Conservation (phyloP, 2,113 vertebrate species). For the Trochalopteron elliotii region DNA sequence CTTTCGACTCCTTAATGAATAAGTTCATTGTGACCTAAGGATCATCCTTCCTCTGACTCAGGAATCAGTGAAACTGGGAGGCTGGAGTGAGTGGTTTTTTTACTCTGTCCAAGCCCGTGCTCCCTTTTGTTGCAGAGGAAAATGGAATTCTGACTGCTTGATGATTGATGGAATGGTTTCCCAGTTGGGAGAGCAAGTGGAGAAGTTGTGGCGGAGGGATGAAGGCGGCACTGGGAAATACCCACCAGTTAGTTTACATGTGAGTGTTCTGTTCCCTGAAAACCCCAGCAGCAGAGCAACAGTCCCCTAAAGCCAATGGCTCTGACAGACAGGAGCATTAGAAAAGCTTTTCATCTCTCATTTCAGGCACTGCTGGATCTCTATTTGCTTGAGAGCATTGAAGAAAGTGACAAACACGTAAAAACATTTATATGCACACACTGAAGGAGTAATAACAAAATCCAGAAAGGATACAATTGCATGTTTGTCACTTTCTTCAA, state of each 20-base stretch:
- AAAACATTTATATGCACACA: background rate
- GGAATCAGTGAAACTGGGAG: background rate
- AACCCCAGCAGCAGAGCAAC: slow-evolving; percentile 69
- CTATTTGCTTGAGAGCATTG: slow-evolving; percentile 86
- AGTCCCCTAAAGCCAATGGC: background rate
- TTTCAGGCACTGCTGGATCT: slow-evolving; percentile 91
- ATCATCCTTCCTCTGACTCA: background rate
- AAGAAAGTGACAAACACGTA: slow-evolving; percentile 84
- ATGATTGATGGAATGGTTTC: slow-evolving; percentile 92
- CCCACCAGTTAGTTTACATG: slow-evolving; percentile 89
- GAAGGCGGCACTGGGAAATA: slow-evolving; percentile 92
- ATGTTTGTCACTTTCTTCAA: slow-evolving; percentile 85
- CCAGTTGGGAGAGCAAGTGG: slow-evolving; percentile 83
- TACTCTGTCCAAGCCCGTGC: background rate
- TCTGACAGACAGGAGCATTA: background rate
- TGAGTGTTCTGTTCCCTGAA: slow-evolving; percentile 60
- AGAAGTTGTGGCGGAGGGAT: slow-evolving; percentile 87
- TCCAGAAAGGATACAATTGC: slow-evolving; percentile 75
- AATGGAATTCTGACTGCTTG: slow-evolving; percentile 88
- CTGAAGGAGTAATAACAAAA: background rate
- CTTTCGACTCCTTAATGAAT: background rate
- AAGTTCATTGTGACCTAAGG: background rate
- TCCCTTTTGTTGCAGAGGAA: slow-evolving; percentile 77
- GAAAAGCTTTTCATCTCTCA: background rate
- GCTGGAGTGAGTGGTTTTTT: background rate